phyloP scores from a whole-genome alignment of 2,888 invertebrate species.

The Nezara viridula region DNA sequence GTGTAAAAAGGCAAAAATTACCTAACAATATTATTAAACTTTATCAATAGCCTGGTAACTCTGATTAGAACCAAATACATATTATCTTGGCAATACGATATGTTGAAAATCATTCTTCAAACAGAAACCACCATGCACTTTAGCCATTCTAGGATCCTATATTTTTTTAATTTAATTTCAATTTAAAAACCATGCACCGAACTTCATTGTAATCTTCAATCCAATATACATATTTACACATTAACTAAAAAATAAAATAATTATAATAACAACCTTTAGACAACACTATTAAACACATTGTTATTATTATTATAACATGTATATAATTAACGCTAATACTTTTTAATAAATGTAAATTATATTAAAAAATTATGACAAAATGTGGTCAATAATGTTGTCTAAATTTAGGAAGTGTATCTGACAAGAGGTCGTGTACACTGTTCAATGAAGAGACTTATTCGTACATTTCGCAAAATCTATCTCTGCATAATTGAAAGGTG shows the following conservation, averaged over 20 bases:
- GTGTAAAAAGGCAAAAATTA: constrained; percentile 41
- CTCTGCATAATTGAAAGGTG: constrained; percentile 80
- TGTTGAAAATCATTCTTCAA: constrained; percentile 51
- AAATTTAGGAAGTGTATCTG: constrained; percentile 12
- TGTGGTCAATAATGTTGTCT: constrained; percentile 52
- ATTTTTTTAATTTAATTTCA: constrained; percentile 14
- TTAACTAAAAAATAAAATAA: constrained; percentile 16
- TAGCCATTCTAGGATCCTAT: constrained; percentile 41
- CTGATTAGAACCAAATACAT: constrained; percentile 35
- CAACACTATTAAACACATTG: constrained; percentile 50
- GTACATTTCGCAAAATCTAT: constrained; percentile 81
- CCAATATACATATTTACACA: constrained; percentile 56
- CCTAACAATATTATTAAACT: constrained; percentile 44
- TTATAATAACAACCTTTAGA: constrained; percentile 23
- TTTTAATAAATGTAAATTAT: constrained; percentile 45
- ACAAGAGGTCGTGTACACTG: neutral
- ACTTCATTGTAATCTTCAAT: constrained; percentile 24
- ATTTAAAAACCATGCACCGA: constrained; percentile 49
- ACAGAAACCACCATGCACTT: constrained; percentile 39
- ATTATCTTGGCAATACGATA: constrained; percentile 46
- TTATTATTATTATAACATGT: neutral
- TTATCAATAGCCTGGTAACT: constrained; percentile 47
- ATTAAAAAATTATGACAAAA: neutral
- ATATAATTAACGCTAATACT: constrained; percentile 45
- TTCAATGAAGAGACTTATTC: constrained; percentile 69